Conservation (phyloP, 2,888 invertebrate genomes). For the Leptothorax acervorum region DNA sequence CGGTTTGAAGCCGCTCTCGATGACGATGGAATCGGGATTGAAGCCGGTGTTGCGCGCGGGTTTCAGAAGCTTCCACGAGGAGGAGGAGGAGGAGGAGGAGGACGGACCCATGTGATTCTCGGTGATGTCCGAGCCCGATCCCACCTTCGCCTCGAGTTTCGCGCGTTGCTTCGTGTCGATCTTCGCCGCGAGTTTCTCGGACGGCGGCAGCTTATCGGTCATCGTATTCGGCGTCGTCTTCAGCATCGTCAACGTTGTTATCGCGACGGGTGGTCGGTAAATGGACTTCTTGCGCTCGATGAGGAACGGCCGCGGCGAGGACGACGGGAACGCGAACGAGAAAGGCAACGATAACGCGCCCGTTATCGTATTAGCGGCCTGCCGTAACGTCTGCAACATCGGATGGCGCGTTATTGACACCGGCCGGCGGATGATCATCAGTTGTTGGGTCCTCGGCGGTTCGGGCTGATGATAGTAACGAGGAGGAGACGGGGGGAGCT, state of each 20-base stretch:
- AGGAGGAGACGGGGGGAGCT: constrained; percentile 49
- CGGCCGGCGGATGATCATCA: constrained; percentile 79
- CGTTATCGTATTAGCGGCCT: constrained; percentile 34
- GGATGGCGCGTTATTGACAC: constrained; percentile 72
- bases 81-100: not conserved
- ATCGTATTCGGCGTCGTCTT: constrained; percentile 61
- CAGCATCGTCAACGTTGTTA: constrained; percentile 58
- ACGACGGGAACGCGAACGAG: constrained; percentile 50
- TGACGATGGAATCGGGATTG: constrained; percentile 92
- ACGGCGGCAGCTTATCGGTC: constrained; percentile 56
- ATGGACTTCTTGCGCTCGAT: constrained; percentile 81
- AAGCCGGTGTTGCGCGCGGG: constrained; percentile 91
- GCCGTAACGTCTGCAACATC: constrained; percentile 69
- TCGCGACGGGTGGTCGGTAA: constrained; percentile 69
- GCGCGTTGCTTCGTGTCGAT: constrained; percentile 72
- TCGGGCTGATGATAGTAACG: constrained; percentile 69
- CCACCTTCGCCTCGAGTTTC: constrained; percentile 69
- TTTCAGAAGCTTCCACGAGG: constrained; percentile 62
- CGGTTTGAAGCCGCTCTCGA: constrained; percentile 94
- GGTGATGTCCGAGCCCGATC: constrained; percentile 60
- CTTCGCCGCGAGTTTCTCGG: constrained; percentile 73
- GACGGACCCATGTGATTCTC: constrained; percentile 21
- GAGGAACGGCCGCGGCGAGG: constrained; percentile 73
- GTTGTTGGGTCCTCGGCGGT: constrained; percentile 75
- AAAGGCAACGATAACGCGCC: constrained; percentile 50